These are phyloP conservation scores for Regulus satrapa DNA, from an alignment of 2,113 vertebrate genomes.

Conservation along the genomic window DNA sequence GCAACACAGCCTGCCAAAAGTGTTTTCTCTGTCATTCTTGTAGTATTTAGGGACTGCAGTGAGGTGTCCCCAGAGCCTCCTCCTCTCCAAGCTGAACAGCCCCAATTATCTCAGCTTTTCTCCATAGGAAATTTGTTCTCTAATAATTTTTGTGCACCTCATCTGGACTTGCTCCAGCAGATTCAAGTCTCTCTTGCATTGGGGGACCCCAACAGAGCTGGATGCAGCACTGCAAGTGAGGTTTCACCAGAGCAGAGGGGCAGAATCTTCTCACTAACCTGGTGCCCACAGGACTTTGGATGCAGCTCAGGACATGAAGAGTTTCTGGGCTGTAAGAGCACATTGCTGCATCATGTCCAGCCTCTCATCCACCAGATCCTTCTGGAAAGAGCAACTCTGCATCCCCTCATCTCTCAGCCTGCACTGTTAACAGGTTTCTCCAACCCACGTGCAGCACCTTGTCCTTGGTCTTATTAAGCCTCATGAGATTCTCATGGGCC, in stretches of 20 bases:
- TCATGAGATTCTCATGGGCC: no score
- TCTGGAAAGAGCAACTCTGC: neutral
- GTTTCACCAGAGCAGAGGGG: neutral
- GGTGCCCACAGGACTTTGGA: neutral
- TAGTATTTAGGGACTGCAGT: neutral
- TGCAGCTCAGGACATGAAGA: rapidly evolving
- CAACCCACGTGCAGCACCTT: neutral
- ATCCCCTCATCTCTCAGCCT: no score
- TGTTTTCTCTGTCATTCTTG: neutral
- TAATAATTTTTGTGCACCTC: neutral
- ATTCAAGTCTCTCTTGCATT: neutral
- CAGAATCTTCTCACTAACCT: neutral
- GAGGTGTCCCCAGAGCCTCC: neutral
- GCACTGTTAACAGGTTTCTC: neutral
- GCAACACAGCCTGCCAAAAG: neutral
- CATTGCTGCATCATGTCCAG: neutral
- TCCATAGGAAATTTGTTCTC: neutral
- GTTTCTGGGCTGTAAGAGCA: neutral
- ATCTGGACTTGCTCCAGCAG: neutral
- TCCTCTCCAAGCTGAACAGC: neutral
- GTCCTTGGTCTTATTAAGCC: neutral
- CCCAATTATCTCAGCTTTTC: neutral
- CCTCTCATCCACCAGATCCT: neutral
- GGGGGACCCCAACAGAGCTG: neutral
- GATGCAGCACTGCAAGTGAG: neutral